A percentile compares a stretch with the other conserved stretches of the same genome.
phyloP scores from a whole-genome alignment of 1,140 invertebrate genomes.

The Lucilia sericata region DNA sequence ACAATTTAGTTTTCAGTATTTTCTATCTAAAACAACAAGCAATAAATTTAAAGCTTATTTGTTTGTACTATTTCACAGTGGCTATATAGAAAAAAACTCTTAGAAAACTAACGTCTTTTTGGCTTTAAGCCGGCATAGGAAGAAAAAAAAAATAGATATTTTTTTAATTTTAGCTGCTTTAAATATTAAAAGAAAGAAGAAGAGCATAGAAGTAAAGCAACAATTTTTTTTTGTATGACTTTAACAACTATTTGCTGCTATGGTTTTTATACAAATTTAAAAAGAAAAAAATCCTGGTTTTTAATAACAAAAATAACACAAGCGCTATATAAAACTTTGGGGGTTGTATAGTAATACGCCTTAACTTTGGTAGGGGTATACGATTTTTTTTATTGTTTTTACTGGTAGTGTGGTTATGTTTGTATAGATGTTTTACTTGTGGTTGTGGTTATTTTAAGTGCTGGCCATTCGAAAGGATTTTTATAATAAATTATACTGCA shows the following conservation, averaged over 20 bases:
- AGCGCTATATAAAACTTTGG: neutral
- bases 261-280: neutral
- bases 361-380: neutral
- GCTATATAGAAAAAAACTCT: neutral
- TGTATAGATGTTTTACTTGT: slow-evolving; percentile 23
- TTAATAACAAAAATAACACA: neutral
- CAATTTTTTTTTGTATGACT: slow-evolving; percentile 5
- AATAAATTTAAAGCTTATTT: slow-evolving; percentile 49
- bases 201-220: neutral
- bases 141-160: too few species aligned
- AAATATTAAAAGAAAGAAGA: neutral
- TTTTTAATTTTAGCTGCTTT: neutral
- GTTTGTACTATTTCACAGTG: slow-evolving; percentile 16
- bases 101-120: slow-evolving; percentile 35
- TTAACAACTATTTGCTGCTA: neutral
- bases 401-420: neutral
- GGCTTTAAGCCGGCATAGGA: neutral
- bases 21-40: slow-evolving; percentile 32
- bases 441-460: slow-evolving; percentile 43
- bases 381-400: neutral
- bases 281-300: neutral
- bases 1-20: neutral
- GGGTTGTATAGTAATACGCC: neutral
- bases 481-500: slow-evolving; percentile 47
- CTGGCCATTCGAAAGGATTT: slow-evolving; percentile 40